Evolutionary conservation across 1,140 invertebrate genomes (phyloP).

Genomic region (Aradophagus sp.): DNA sequence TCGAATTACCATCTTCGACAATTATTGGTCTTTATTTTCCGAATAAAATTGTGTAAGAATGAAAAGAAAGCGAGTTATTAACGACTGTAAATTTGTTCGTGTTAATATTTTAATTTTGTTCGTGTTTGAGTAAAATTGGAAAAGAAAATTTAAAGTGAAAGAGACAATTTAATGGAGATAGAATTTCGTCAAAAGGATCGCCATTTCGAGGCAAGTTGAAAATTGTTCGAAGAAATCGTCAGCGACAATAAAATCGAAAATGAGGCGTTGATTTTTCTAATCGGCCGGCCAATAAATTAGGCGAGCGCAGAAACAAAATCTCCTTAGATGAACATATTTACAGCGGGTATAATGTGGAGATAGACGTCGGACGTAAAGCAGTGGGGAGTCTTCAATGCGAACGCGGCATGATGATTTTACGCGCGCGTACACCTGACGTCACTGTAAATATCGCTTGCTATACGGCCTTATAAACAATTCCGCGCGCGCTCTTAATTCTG

Average conservation of each 20-base stretch:
- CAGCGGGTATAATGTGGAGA: slow-evolving; percentile 62
- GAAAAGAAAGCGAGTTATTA: too few species aligned
- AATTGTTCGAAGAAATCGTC: too few species aligned
- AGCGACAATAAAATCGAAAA: too few species aligned
- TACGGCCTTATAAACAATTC: slow-evolving; percentile 70
- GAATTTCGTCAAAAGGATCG: too few species aligned
- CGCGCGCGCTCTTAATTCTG: slow-evolving; percentile 62
- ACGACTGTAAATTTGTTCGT: too few species aligned
- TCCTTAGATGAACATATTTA: slow-evolving; percentile 61
- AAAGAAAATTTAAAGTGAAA: slow-evolving; percentile 15
- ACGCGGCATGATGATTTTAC: slow-evolving; percentile 66
- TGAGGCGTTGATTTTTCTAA: slow-evolving; percentile 38
- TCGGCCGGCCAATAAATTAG: slow-evolving; percentile 56
- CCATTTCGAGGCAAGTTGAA: too few species aligned
- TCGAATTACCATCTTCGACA: too few species aligned
- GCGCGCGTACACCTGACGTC: slow-evolving; percentile 65
- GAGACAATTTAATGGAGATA: too few species aligned
- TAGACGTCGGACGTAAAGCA: slow-evolving; percentile 67
- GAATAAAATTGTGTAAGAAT: too few species aligned
- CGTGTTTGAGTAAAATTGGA: too few species aligned
- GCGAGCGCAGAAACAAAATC: slow-evolving; percentile 63
- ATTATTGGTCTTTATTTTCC: too few species aligned
- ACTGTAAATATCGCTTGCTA: slow-evolving; percentile 71
- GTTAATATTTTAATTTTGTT: too few species aligned
- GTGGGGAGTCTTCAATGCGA: slow-evolving; percentile 66